Evolutionary conservation across 1,140 invertebrate species (phyloP), one percentile per base, ranked within the genome.

Genomic region (Leptopilina boulardi): DNA sequence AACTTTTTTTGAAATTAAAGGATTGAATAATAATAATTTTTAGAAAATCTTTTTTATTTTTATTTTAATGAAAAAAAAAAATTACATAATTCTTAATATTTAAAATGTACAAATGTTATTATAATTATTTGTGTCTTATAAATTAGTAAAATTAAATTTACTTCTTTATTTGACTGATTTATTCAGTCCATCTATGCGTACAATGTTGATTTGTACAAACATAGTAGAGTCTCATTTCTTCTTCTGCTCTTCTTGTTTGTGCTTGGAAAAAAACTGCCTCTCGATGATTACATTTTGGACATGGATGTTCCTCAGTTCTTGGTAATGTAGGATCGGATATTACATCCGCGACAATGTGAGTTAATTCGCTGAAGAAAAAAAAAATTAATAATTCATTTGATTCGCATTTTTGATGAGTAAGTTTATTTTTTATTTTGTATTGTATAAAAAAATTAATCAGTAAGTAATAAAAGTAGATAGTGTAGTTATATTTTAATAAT

Each of bases 151-250:
- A 13, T 41, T 74, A 21, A 30, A 38, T 59, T 74, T 56, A 26
- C 30, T 71, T 34, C 71, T 23, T 72, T 41, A 77, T 26, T 73
- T 4, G 76, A 44, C 26, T n/a, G 54, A 77, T 85, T 94, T 92
- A 99, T 93, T 99, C 99, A 77, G 98, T 99, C 98, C 98, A 99
- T 83, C 98, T 93, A 89, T 99, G 98, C 77, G 95, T 95, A 90
- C 99, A 99, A 87, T 97, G 96, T 38, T 93, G 92, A 90, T 96
- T 97, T 1, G 97, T 98, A 89, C 99, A 99, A 0, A 99, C 99
- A 90, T 99, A 99, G 91, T 99, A 99, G 21, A 99, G 93, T 92
- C 98, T 94, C 99, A 99, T 99, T 91, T 99, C 98, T 88, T 99
- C 98, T 93, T 99, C 98, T 87, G 98, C 98, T 87, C 98, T 93